Percentiles rank a stretch among this genome's conserved stretches.
phyloP scores from a whole-genome alignment of 1,140 invertebrate species.

The Ostrea edulis region DNA sequence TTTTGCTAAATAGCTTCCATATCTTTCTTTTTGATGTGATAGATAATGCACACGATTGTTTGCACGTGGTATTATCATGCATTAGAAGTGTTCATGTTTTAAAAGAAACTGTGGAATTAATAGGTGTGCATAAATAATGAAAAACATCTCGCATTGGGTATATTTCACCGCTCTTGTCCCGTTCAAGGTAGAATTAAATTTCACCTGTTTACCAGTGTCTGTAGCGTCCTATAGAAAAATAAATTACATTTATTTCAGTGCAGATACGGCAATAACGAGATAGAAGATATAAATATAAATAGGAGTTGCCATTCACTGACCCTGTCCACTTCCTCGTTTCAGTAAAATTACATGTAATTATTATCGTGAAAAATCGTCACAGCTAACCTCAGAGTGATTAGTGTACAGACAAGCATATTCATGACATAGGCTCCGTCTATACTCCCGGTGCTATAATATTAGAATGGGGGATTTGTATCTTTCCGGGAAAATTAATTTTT shows the following conservation, averaged over 20 bases:
- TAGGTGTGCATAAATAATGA: not conserved
- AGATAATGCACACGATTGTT: not conserved
- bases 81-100: not conserved
- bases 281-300: not conserved
- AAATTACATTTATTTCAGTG: not conserved
- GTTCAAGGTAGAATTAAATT: not conserved
- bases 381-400: not conserved
- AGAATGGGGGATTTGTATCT: not conserved
- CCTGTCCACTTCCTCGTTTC: not conserved
- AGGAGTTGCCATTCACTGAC: not conserved
- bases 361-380: not conserved
- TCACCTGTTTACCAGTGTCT: not conserved
- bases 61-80: not conserved
- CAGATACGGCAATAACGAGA: not conserved
- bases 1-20: not conserved
- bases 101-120: not conserved
- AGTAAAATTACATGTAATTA: not conserved
- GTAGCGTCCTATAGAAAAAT: not conserved
- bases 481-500: not conserved
- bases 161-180: not conserved
- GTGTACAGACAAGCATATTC: not conserved
- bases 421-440: not conserved
- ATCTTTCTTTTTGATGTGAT: not conserved
- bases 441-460: not conserved
- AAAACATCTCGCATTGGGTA: not conserved